A percentile compares a stretch with the other conserved stretches of the same genome.
phyloP scores from a whole-genome alignment of 2,113 vertebrate species.

The Mohoua ochrocephala region DNA sequence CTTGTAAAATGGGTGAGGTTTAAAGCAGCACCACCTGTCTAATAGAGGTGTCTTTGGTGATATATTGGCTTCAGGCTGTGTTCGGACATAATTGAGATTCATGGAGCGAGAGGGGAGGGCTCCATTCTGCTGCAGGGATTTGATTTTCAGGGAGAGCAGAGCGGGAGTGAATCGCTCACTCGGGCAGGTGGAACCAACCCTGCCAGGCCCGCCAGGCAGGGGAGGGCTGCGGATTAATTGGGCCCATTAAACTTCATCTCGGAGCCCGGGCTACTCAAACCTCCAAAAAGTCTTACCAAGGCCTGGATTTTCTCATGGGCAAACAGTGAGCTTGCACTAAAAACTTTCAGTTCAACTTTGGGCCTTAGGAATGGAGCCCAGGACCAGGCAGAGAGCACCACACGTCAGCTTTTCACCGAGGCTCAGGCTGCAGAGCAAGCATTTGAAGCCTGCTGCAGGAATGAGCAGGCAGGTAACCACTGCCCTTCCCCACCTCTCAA shows the following conservation, averaged over 20 bases:
- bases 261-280: not conserved
- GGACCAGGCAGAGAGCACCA: not conserved
- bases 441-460: not conserved
- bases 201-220: not conserved
- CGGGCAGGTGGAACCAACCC: not conserved
- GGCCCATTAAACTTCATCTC: not conserved
- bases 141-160: not conserved
- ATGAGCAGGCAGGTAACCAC: not conserved
- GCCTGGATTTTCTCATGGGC: not conserved
- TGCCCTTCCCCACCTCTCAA: not conserved
- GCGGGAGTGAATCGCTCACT: not conserved
- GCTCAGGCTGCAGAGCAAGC: not conserved
- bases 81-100: slow-evolving; percentile 1
- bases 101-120: not conserved
- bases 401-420: rapidly evolving
- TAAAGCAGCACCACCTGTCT: not conserved
- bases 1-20: not conserved
- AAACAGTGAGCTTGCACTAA: too few relatives aligned
- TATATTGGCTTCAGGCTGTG: not conserved
- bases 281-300: not conserved
- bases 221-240: not conserved
- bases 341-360: not conserved
- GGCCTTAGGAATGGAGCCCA: not conserved
- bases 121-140: not conserved
- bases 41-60: not conserved